Evolutionary conservation across 1,140 invertebrate species (phyloP).

Genomic region (Phthorimaea operculella): DNA sequence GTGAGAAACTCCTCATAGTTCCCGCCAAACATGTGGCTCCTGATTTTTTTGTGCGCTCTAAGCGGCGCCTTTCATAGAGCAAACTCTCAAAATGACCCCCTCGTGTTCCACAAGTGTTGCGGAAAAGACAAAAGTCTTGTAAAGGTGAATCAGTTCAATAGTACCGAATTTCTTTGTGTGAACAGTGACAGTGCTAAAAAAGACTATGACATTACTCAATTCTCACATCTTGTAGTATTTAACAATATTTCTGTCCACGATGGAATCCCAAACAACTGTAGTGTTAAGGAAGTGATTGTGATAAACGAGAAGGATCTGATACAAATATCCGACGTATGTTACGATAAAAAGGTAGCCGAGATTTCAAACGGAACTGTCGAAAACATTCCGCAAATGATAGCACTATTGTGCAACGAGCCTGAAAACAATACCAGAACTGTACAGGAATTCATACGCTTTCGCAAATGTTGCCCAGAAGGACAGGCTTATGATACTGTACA

Average conservation of each 20-base stretch:
- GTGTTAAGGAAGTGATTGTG: conserved; percentile 23
- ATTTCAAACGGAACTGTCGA: conserved; percentile 28
- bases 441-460: conserved; percentile 30
- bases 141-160: conserved; percentile 28
- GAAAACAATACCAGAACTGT: conserved; percentile 11
- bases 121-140: conserved; percentile 33
- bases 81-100: conserved; percentile 14
- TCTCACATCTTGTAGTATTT: background rate
- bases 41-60: conserved; percentile 26
- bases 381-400: conserved; percentile 45
- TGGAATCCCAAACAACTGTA: conserved; percentile 37
- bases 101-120: conserved; percentile 52
- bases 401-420: conserved; percentile 37
- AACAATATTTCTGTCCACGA: conserved; percentile 27
- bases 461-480: conserved; percentile 47
- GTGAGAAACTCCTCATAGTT: conserved; percentile 2
- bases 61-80: conserved; percentile 20
- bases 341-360: conserved; percentile 42
- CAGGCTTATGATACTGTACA: conserved; percentile 33
- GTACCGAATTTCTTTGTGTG: conserved; percentile 32
- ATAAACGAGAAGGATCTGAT: background rate
- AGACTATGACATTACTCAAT: conserved; percentile 25
- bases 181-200: conserved; percentile 20
- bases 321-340: conserved; percentile 17
- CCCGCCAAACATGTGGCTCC: conserved; percentile 31